Evolutionary conservation across 2,888 invertebrate genomes (phyloP).

Genomic region (Drosophila kuntzei): DNA sequence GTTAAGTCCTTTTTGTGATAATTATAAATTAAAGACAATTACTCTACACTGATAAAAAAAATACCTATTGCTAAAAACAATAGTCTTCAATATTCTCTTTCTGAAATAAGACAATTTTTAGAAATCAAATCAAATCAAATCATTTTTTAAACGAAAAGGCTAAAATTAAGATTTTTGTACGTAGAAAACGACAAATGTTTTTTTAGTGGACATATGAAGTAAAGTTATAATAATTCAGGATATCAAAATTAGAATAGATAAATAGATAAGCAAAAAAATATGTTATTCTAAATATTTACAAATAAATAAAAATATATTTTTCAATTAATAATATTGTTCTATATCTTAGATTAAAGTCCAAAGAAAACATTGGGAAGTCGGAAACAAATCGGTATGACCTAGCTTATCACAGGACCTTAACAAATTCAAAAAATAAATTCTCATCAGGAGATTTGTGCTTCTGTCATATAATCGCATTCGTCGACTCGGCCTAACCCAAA

Average conservation of each 20-base stretch:
- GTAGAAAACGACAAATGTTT: too few species aligned
- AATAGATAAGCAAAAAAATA: too few species aligned
- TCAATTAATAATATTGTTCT: neutral
- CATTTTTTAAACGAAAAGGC: too few species aligned
- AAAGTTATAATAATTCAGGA: too few species aligned
- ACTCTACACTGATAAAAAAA: neutral
- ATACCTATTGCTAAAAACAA: neutral
- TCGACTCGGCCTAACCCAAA: slow-evolving; percentile 28
- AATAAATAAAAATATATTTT: neutral
- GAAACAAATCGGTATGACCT: too few species aligned
- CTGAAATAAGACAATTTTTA: too few species aligned
- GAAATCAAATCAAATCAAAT: too few species aligned
- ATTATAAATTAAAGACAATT: neutral
- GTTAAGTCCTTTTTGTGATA: too few species aligned
- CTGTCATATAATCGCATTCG: slow-evolving; percentile 70
- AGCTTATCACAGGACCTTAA: neutral
- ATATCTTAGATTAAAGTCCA: neutral
- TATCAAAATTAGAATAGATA: too few species aligned
- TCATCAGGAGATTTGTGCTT: slow-evolving; percentile 6
- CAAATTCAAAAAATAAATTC: neutral
- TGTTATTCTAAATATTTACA: neutral
- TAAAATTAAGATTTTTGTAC: too few species aligned
- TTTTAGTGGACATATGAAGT: too few species aligned
- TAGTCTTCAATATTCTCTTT: too few species aligned
- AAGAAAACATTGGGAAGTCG: neutral